Evolutionary conservation across 2,797 vertebrate species (phyloP), one percentile per base, ranked within the genome.

Genomic region (Brachymystax lenok): DNA sequence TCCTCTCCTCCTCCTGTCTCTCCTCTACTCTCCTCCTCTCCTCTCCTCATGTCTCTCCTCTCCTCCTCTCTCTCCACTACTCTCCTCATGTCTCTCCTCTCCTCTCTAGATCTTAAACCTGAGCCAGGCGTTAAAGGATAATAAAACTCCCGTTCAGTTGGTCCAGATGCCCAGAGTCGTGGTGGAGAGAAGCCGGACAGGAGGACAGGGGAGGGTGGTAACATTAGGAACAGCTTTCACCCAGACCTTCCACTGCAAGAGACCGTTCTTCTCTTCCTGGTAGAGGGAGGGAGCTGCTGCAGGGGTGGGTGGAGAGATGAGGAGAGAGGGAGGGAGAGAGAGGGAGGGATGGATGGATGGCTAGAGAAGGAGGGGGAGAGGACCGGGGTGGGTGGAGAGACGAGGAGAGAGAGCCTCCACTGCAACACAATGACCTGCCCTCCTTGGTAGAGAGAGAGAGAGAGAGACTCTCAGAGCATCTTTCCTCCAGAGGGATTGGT

Each of bases 101-200:
- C 73, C 76, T 19, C 74, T 88, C 8, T 79, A 99, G 98, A 96
- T 99, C 81, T 84, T 99, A 89, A 99, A 99, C 83, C 95, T 99
- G 82, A 96, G 94, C 61, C 98, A 99, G 90, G 97, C 97, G 0
- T 77, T 99, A 80, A 97, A 96, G 88, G 97, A 98, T 0, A 95
- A 92, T 1, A 98, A 94, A 88, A 98, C 95, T 82, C 97, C 98
- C 5, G 91, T 98, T 80, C 96, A 99, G 89, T 93, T 99, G 67
- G 98, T 99, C 1, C 96, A 99, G 91, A 99, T 99, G 98, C 97
- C 98, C 0, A 95, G 97, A 13, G 97, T 99, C 84, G 93, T 98
- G 30, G 97, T 99, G 88, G 98, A 99, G 74, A 92, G 96, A 73
- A 98, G 96, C 73, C 93, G 90, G 3, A 93, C 95, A 1, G 95